Conservation (phyloP, 2,888 invertebrate genomes). For the Melieria crassipennis region DNA sequence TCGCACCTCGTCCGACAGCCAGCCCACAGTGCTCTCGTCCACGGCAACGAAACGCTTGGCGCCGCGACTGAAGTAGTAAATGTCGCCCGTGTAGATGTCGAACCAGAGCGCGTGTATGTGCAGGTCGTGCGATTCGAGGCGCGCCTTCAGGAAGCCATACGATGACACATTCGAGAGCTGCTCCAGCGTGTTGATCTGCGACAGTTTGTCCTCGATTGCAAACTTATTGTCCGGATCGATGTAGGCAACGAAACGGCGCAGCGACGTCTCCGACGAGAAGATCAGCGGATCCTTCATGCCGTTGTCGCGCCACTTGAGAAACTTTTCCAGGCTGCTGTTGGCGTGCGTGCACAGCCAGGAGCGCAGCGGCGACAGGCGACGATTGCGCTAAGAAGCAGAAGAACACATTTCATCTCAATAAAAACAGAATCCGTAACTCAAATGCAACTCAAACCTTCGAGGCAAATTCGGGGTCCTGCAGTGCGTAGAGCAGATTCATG, state of each 20-base stretch:
- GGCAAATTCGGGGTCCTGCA: slow-evolving; percentile 82
- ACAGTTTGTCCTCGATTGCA: slow-evolving; percentile 89
- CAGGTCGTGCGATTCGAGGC: slow-evolving; percentile 81
- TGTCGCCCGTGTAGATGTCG: slow-evolving; percentile 96
- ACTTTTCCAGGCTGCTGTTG: slow-evolving; percentile 82
- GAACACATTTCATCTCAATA: background rate
- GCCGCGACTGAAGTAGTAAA: slow-evolving; percentile 91
- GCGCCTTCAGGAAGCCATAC: slow-evolving; percentile 87
- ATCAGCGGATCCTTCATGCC: slow-evolving; percentile 76
- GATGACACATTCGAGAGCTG: slow-evolving; percentile 93
- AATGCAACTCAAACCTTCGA: slow-evolving; percentile 68
- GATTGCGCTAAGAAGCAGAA: slow-evolving; percentile 69
- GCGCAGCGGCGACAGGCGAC: slow-evolving; percentile 86
- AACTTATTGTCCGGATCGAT: slow-evolving; percentile 94
- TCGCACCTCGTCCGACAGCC: slow-evolving; percentile 79
- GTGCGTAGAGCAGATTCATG: slow-evolving; percentile 88
- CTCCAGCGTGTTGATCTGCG: slow-evolving; percentile 93
- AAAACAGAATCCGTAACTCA: background rate
- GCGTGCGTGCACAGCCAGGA: slow-evolving; percentile 94
- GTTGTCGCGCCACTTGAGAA: slow-evolving; percentile 74
- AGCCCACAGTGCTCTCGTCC: slow-evolving; percentile 82
- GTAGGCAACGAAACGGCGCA: slow-evolving; percentile 89
- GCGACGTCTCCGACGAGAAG: slow-evolving; percentile 87
- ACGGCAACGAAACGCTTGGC: slow-evolving; percentile 87
- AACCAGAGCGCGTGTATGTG: slow-evolving; percentile 97